Evolutionary conservation across 2,113 vertebrate genomes (phyloP).

Genomic region (Murina feae): DNA sequence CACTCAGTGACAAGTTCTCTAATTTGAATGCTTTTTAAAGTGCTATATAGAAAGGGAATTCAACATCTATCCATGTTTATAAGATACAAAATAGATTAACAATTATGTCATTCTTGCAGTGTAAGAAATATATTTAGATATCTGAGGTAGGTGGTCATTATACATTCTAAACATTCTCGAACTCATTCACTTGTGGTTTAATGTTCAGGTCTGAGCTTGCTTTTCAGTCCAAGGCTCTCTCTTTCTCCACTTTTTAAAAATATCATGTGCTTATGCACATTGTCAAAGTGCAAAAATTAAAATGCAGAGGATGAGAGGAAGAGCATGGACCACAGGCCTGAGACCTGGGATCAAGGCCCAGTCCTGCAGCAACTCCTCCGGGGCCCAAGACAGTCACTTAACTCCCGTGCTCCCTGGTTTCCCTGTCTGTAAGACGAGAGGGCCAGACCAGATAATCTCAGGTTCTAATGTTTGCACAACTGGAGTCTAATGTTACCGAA

Average conservation of each 20-base stretch:
- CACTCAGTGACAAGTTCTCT: background rate
- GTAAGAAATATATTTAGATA: background rate
- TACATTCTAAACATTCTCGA: background rate
- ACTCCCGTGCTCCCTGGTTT: fast-evolving
- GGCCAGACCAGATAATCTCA: background rate
- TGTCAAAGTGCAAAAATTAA: background rate
- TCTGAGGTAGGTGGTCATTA: background rate
- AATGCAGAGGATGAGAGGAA: background rate
- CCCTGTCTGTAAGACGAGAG: background rate
- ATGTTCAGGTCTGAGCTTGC: background rate
- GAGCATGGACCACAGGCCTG: background rate
- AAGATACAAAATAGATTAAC: background rate
- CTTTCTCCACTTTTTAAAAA: background rate
- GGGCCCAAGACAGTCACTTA: background rate
- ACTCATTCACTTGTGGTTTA: background rate
- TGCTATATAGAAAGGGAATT: background rate
- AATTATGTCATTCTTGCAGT: background rate
- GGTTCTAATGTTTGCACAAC: background rate
- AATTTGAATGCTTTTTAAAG: background rate
- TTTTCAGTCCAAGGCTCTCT: background rate
- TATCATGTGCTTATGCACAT: background rate
- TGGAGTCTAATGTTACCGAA: background rate
- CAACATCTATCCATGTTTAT: background rate
- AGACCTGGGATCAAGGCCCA: background rate
- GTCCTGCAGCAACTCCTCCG: no score